Conservation (phyloP, 1,140 invertebrate species). For the Ylistrum balloti region DNA sequence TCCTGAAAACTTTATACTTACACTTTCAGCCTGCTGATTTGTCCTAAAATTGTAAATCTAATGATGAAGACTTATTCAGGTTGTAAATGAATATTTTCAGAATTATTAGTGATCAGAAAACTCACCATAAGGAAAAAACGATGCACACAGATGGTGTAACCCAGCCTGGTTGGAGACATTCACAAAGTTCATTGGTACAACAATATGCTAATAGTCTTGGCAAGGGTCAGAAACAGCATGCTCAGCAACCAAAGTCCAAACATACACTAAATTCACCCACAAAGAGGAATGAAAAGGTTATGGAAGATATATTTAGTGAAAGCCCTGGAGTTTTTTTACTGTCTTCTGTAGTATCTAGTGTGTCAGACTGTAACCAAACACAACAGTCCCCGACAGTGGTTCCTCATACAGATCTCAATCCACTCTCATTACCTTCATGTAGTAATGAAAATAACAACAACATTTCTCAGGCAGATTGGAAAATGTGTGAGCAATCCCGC, state of each 20-base stretch:
- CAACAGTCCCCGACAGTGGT: too few species aligned
- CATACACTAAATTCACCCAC: neutral
- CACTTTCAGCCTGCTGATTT: too few species aligned
- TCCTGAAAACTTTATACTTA: too few species aligned
- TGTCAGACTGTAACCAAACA: too few species aligned
- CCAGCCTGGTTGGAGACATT: neutral
- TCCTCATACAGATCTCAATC: neutral
- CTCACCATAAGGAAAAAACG: neutral
- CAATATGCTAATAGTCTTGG: neutral
- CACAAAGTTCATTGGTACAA: neutral
- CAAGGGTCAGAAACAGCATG: neutral
- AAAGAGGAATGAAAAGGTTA: neutral
- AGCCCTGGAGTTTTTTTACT: neutral
- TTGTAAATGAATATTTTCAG: neutral
- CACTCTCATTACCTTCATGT: too few species aligned
- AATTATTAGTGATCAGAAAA: neutral
- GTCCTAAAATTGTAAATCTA: too few species aligned
- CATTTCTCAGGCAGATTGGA: conserved; percentile 30
- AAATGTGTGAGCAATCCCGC: neutral
- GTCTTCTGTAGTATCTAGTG: neutral
- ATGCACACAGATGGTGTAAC: neutral
- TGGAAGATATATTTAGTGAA: neutral
- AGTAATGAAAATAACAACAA: neutral
- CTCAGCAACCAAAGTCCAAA: neutral
- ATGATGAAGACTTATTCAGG: too few species aligned